Conservation (phyloP, 2,797 vertebrate genomes). For the Hafferia zeledoni region DNA sequence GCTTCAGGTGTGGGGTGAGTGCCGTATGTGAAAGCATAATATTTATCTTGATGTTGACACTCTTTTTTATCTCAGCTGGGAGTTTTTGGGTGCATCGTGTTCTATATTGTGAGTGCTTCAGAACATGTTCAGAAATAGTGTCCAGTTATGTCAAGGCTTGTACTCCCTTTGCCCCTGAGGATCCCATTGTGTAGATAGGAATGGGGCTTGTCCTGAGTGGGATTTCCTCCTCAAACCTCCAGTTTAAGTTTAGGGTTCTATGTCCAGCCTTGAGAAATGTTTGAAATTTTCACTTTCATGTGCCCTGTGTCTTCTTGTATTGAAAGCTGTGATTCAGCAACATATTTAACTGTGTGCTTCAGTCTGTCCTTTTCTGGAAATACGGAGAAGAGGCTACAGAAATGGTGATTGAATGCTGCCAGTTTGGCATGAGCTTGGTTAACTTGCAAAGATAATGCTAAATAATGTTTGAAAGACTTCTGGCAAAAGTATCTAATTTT, state of each 20-base stretch:
- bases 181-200: background rate
- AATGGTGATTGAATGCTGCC: background rate
- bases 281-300: background rate
- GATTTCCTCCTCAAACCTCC: background rate
- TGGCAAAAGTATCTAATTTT: background rate
- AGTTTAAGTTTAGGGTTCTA: background rate
- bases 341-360: background rate
- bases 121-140: background rate
- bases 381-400: background rate
- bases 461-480: background rate
- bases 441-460: background rate
- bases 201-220: background rate
- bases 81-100: background rate
- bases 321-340: background rate
- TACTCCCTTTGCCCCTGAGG: background rate
- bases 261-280: background rate
- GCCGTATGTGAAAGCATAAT: background rate
- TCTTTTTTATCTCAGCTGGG: background rate
- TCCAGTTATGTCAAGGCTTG: background rate
- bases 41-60: background rate
- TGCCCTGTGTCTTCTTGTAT: background rate
- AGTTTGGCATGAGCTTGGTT: background rate
- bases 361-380: background rate
- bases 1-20: background rate
- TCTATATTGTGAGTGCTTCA: background rate